Conservation (phyloP, 2,888 invertebrate species). For the Pemphredon lugubris region DNA sequence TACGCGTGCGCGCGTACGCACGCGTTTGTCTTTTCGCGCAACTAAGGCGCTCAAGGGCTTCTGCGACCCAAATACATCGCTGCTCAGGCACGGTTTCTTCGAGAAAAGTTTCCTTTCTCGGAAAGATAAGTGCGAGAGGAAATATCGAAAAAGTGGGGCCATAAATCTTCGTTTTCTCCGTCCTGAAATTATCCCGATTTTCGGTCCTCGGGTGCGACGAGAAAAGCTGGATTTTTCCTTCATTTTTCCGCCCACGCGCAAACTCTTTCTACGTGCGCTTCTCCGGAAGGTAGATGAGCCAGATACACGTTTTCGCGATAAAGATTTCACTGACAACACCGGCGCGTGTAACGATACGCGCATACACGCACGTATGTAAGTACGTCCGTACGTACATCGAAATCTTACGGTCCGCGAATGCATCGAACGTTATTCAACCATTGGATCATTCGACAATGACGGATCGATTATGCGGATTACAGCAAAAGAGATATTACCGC, state of each 20-base stretch:
- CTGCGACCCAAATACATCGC: slow-evolving; percentile 57
- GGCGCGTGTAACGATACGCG: no score
- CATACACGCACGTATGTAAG: no score
- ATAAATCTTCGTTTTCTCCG: slow-evolving; percentile 61
- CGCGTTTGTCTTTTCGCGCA: slow-evolving; percentile 43
- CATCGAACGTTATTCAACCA: no score
- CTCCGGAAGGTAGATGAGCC: no score
- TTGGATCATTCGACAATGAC: slow-evolving; percentile 32
- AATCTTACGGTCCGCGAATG: no score
- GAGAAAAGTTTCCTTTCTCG: slow-evolving; percentile 35
- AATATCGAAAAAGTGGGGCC: slow-evolving; percentile 29
- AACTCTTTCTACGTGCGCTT: no score
- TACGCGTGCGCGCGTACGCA: slow-evolving; percentile 33
- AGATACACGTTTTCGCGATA: no score
- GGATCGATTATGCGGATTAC: slow-evolving; percentile 41
- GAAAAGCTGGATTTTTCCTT: slow-evolving; percentile 31
- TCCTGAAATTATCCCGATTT: slow-evolving; percentile 50
- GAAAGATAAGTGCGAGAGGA: slow-evolving; percentile 10
- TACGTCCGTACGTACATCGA: no score
- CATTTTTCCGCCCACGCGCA: neutral
- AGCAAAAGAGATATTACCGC: slow-evolving; percentile 23
- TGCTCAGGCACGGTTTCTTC: slow-evolving; percentile 19
- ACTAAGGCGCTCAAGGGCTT: slow-evolving; percentile 38
- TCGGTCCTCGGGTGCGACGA: slow-evolving; percentile 26
- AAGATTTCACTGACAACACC: no score